Base-by-base conservation (phyloP, 2,888 invertebrate species). In the Stictocephala bisonia region DNA sequence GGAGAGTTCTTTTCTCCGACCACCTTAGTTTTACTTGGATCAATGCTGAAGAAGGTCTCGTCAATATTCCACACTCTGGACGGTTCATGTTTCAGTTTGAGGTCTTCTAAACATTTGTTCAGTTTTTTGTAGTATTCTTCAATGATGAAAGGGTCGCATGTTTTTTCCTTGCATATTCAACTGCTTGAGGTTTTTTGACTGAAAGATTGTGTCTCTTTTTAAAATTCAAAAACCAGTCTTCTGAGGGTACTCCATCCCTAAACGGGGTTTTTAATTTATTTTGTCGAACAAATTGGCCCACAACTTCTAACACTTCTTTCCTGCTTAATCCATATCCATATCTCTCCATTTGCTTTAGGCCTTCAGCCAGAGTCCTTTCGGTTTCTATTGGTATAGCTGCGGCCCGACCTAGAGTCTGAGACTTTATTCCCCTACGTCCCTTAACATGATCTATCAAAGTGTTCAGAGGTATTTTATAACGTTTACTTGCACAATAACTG, bases 101-200 rank as follows among this genome's bases (percentile, higher is more conserved):
- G 68, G 40, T 80, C 76, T 31, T 78, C 69, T 24, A 79, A 35
- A 15, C 72, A 71, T 26, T 40, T 67, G 22, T 72, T 26, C 20
- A 76, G 24, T 13, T 72, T 18, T n/a, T 58, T 50, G 68, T 74
- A 76, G 26, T 66, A 75, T 80, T 81, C 80, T 80, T 82, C 56
- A 20, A 80, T 76, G 9, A 78, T 60, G 67, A 79, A 80, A 11
- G 80, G 80, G 73, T 80, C 77, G 71, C 44, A 1, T 58, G 72
- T 74, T 79, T 80, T 71, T 79, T 82, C 81, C 80, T 27, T 74
- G 80, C 76, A 77, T 79, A 77, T 77, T 83, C 82, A 3, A 82
- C 80, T 26, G 78, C 75, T 79, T 83, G 81, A 4, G 82, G 82
- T 73, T 77, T 80, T 80, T 83, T 83, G 15, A 82, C 67, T 18